Base-by-base conservation (phyloP, 2,113 vertebrate genomes). In the Barnardius zonarius region DNA sequence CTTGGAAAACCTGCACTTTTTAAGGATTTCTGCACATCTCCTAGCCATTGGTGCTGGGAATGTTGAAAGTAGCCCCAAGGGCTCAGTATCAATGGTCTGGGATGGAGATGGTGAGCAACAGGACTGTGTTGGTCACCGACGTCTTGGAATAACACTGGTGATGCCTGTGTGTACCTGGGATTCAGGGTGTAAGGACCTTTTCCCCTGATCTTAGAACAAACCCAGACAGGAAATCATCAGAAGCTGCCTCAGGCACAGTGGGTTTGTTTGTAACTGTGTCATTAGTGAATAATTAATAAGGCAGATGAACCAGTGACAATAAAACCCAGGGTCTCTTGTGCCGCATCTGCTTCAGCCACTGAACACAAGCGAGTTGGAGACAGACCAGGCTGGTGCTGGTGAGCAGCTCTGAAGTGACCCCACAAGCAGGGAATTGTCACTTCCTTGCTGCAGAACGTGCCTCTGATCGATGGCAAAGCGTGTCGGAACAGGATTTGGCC, bases 61-160 rank as follows among this genome's bases (percentile, higher is more conserved):
- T 1, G 0, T 11, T 1, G 2, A 28, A 41, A 79, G 18, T 48
- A 68, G 24, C 30, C 48, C 52, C 16, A n/a, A 30, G 64, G 37
- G 46, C n/a, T 95, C 59, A 4, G 20, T 37, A 19, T 1, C 9
- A 8, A 0, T 24, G 31, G 24, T 49, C 41, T 33, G 76, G 80
- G 80, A 1, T 52, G 83, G 57, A 33, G 33, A 1, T 3, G 35
- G 9, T 43, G 68, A 35, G 49, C 31, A 23, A 2, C 1, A 13
- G 55, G 61, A 4, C 39, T 5, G 0, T 3, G 16, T 2, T 8
- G 30, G 8, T 33, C 55, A 10, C 8, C 82, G 78, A 5, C 49
- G 7, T 11, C 73, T 51, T 3, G 4, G 73, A 33, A 9, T 7
- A 7, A 9, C 0, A 0, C 31, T 14, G 79, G 27, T 3, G 17